A percentile compares a stretch with the other conserved stretches of the same genome.
These are phyloP conservation scores for Latheticus oryzae DNA, from an alignment of 2,888 invertebrate genomes.

Conservation along the genomic window DNA sequence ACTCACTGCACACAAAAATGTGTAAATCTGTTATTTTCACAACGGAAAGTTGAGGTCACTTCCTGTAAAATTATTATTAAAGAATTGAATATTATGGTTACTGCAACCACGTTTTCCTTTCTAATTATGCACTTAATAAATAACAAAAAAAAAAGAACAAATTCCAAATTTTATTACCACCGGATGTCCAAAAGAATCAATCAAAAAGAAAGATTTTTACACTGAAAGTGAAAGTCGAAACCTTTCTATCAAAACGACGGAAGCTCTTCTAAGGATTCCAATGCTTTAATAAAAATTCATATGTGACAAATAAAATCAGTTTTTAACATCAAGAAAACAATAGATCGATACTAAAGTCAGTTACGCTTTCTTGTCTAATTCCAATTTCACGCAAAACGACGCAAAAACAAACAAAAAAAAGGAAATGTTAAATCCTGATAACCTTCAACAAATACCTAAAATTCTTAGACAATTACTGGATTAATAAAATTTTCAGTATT, in stretches of 20 bases:
- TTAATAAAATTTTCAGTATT: too few relatives aligned
- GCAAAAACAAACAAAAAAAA: neutral
- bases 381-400: slow-evolving; percentile 15
- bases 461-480: slow-evolving; percentile 23
- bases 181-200: too few relatives aligned
- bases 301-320: slow-evolving; percentile 15
- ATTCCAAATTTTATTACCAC: neutral
- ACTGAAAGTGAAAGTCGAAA: slow-evolving; percentile 17
- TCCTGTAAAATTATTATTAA: slow-evolving; percentile 1
- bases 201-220: too few relatives aligned
- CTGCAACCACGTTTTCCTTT: neutral
- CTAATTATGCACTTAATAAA: too few relatives aligned
- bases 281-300: neutral
- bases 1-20: neutral
- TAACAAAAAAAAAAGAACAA: neutral
- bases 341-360: slow-evolving; percentile 3
- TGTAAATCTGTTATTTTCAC: neutral
- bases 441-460: slow-evolving; percentile 5
- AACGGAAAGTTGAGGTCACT: neutral
- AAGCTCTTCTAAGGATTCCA: slow-evolving; percentile 10
- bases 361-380: slow-evolving; percentile 26
- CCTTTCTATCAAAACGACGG: slow-evolving; percentile 14
- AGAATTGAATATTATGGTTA: neutral
- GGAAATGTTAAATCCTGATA: slow-evolving; percentile 2
- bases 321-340: slow-evolving; percentile 9